Base-by-base conservation (phyloP, 2,113 vertebrate genomes). In the Sprattus sprattus region DNA sequence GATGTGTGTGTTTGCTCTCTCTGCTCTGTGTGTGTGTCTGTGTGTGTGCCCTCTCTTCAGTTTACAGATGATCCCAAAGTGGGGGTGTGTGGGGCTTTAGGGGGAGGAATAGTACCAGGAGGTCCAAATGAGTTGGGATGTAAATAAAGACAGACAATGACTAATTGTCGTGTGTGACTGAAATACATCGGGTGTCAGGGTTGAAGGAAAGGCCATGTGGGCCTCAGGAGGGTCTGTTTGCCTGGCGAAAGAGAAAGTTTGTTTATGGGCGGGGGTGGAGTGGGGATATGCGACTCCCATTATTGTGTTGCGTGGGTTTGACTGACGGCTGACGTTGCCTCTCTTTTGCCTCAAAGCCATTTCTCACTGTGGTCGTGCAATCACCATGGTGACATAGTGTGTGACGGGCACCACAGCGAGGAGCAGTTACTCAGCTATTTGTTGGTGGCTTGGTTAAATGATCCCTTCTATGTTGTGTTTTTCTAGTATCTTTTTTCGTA, bases 121-220 rank as follows among this genome's bases (percentile, higher is more conserved):
- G 85, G 86, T 88, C 85, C 89, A 80, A 84, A 67, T 81, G 85
- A 85, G 82, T 85, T 78, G 78, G 49, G 82, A 82, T 87, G 88
- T 88, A 89, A 92, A 90, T 85, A 89, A 86, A 39, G 83, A 28
- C 54, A 57, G 81, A 92, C 90, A 92, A 89, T 90, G 86, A 81
- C 45, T 87, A 83, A 90, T 86, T 92, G 91, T 90, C 82, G 64
- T 47, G 84, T 91, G 88, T 83, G 85, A 47, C 81, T 88, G 80
- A 91, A 90, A 87, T 85, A 85, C 44, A 18, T 47, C 46, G 83
- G 57, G 44, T 86, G 45, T 84, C 71, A 78, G 46, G 87, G 88
- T 84, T 84, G 89, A 75, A 67, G 83, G 86, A 89, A 91, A 86
- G 84, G 88, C 89, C 86, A 46, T 18, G 7, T 47, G 15, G 84